These are phyloP conservation scores for Carassius gibelio DNA, from an alignment of 2,113 vertebrate species.

Conservation along the genomic window DNA sequence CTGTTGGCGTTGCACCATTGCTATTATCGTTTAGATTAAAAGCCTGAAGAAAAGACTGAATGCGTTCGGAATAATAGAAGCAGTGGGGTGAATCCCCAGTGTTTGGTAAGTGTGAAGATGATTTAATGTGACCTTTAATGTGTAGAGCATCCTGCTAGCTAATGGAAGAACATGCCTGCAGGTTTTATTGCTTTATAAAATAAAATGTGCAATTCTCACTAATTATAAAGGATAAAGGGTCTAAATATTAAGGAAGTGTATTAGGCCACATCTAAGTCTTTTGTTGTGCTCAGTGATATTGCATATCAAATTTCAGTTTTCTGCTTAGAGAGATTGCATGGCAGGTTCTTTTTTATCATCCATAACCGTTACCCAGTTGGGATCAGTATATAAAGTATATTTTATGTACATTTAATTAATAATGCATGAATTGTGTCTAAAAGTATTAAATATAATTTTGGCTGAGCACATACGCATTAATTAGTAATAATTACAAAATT, in stretches of 20 bases:
- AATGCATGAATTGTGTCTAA: background rate
- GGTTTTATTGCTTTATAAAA: background rate
- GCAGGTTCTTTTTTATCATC: background rate
- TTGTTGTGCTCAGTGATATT: background rate
- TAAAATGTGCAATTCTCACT: background rate
- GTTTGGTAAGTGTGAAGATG: too few relatives aligned
- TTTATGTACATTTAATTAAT: background rate
- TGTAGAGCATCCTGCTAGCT: background rate
- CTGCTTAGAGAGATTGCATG: background rate
- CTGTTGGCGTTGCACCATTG: too few relatives aligned
- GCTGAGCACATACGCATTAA: background rate
- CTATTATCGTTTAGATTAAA: too few relatives aligned
- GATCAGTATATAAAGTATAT: background rate
- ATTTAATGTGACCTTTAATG: too few relatives aligned
- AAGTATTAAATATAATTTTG: background rate
- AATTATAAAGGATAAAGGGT: background rate
- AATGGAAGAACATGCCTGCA: constrained; percentile 8
- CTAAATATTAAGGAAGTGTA: background rate
- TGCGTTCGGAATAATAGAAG: too few relatives aligned
- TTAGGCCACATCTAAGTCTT: background rate
- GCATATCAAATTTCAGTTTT: constrained; percentile 17
- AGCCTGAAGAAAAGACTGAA: too few relatives aligned
- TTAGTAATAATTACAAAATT: background rate
- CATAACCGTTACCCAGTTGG: background rate
- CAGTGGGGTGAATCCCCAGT: too few relatives aligned